A percentile compares a stretch with the other conserved stretches of the same genome.
Evolutionary conservation across 2,797 vertebrate species (phyloP).

Genomic region (Chlorospingus semifuscus): DNA sequence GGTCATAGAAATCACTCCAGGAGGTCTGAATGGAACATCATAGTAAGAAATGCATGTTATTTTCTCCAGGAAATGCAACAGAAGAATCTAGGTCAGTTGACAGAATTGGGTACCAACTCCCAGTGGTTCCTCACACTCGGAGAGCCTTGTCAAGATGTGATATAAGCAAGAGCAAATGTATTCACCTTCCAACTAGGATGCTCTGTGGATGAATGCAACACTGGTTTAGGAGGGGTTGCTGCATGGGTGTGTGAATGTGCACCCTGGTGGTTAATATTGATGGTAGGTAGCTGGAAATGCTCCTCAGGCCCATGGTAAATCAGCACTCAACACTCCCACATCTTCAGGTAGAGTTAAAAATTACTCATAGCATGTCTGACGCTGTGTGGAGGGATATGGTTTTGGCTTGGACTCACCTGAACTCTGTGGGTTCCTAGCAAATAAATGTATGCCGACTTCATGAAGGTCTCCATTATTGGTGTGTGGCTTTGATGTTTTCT

Average conservation of each 20-base stretch:
- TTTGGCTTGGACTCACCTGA: slow-evolving; percentile 41
- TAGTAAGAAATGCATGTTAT: not conserved
- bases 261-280: not conserved
- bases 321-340: not conserved
- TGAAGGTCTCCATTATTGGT: slow-evolving; percentile 28
- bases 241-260: not conserved
- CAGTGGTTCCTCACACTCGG: not conserved
- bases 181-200: not conserved
- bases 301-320: not conserved
- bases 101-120: not conserved
- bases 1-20: not conserved
- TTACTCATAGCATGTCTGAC: not conserved
- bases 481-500: slow-evolving; percentile 10
- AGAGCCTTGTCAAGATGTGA: not conserved
- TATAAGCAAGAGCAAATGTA: not conserved
- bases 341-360: not conserved
- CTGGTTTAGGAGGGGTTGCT: not conserved
- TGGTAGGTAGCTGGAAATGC: not conserved
- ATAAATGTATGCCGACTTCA: slow-evolving; percentile 7
- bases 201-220: not conserved
- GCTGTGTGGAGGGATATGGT: not conserved
- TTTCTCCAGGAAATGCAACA: not conserved
- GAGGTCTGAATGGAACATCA: not conserved
- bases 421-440: not conserved
- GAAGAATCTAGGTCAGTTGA: slow-evolving; percentile 13